Evolutionary conservation across 2,888 invertebrate species (phyloP).

Genomic region (Rotaria magnacalcarata): DNA sequence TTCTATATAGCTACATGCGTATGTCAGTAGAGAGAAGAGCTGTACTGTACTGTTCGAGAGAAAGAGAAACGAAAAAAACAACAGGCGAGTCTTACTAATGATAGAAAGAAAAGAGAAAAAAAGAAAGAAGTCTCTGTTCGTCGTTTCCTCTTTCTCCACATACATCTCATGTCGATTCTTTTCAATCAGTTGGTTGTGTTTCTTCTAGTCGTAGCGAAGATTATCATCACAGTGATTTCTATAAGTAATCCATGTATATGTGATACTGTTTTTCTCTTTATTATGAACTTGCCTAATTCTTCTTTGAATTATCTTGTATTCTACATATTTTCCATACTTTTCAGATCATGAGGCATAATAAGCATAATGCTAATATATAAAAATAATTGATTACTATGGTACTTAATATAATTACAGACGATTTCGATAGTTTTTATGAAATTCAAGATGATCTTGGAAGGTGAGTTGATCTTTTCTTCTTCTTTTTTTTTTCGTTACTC

Average conservation of each 20-base stretch:
- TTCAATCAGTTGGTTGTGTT: constrained; percentile 16
- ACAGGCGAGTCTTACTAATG: neutral
- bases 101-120: neutral
- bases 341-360: neutral
- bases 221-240: neutral
- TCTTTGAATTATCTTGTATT: neutral
- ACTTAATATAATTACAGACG: neutral
- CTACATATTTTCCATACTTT: neutral
- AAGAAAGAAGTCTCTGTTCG: neutral
- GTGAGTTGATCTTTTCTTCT: neutral
- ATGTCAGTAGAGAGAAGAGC: neutral
- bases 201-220: neutral
- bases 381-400: neutral
- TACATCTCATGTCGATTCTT: neutral
- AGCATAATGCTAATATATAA: neutral
- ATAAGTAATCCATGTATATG: neutral
- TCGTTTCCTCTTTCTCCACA: neutral
- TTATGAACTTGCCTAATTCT: neutral
- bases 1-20: neutral
- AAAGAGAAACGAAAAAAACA: neutral
- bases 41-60: neutral
- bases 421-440: constrained; percentile 33
- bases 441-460: constrained; percentile 29
- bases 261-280: neutral
- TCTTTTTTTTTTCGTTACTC: neutral